Percentiles rank a stretch among this genome's conserved stretches.
Evolutionary conservation across 2,888 invertebrate species (phyloP).

Genomic region (Calliopum simillimum): DNA sequence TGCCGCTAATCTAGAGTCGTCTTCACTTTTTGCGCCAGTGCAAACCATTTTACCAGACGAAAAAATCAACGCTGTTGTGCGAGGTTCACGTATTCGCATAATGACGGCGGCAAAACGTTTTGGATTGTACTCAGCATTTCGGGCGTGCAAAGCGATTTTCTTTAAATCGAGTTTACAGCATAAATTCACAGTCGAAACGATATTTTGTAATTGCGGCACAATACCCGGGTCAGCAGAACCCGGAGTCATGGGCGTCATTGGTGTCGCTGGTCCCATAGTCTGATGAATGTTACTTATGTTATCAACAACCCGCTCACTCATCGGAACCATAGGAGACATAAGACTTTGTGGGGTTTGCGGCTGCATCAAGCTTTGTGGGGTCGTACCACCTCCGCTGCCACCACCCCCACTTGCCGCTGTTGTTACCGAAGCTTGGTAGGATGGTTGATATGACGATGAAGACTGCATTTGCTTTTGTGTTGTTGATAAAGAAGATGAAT

Average conservation of each 20-base stretch:
- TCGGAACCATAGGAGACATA: constrained; percentile 84
- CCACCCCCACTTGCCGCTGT: constrained; percentile 30
- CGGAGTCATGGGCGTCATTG: constrained; percentile 92
- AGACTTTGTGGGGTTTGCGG: constrained; percentile 91
- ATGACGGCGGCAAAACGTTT: constrained; percentile 99
- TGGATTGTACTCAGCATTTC: constrained; percentile 99
- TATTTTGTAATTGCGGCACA: constrained; percentile 87
- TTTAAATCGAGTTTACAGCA: constrained; percentile 95
- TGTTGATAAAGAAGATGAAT: constrained; percentile 61
- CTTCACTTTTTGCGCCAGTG: constrained; percentile 86
- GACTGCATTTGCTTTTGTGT: constrained; percentile 79
- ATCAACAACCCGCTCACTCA: constrained; percentile 63
- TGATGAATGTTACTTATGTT: constrained; percentile 65
- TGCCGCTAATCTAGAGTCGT: constrained; percentile 81
- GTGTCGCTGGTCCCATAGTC: constrained; percentile 78
- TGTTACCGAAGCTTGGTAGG: constrained; percentile 67
- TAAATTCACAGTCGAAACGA: constrained; percentile 97
- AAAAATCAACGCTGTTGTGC: constrained; percentile 84
- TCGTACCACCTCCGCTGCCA: constrained; percentile 61
- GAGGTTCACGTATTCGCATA: constrained; percentile 91
- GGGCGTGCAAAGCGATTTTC: constrained; percentile 95
- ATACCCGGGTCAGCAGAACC: constrained; percentile 94
- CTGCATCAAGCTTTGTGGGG: constrained; percentile 89
- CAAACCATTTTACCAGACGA: constrained; percentile 88
- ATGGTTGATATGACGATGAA: constrained; percentile 74